A percentile compares a stretch with the other conserved stretches of the same genome.
phyloP scores from a whole-genome alignment of 64 coral and sea anemone genomes.

The Cladopsammia gracilis region DNA sequence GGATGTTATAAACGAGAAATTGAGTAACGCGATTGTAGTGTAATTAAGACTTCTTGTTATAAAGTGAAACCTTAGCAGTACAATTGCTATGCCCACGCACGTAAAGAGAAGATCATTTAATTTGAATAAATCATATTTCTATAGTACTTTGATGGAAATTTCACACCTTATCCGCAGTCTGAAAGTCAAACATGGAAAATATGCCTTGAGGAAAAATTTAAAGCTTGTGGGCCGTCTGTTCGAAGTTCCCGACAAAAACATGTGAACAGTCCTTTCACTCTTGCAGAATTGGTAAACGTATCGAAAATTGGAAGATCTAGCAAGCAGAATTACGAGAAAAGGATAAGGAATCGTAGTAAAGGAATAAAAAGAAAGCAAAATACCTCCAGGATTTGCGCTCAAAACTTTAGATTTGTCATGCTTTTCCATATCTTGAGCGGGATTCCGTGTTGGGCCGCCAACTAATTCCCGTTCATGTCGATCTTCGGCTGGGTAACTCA shows the following conservation, averaged over 20 bases:
- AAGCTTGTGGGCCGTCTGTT: not conserved
- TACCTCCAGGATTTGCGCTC: not conserved
- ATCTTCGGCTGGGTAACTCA: constrained; percentile 47
- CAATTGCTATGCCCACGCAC: not conserved
- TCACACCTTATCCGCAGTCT: not conserved
- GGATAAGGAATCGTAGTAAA: not conserved
- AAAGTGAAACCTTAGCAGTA: not conserved
- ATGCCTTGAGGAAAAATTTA: not conserved
- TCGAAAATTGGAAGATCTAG: not conserved
- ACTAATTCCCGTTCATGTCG: constrained; percentile 44
- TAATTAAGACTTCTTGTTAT: not conserved
- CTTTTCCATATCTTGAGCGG: constrained; percentile 26
- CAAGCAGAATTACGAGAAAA: too few relatives aligned
- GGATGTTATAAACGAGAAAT: too few relatives aligned
- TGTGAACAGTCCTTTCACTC: not conserved
- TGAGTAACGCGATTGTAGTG: not conserved
- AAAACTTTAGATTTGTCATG: constrained; percentile 52
- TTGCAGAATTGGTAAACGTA: not conserved
- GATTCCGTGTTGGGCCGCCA: constrained; percentile 29
- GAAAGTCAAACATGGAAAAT: not conserved
- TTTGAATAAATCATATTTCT: not conserved
- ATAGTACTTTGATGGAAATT: not conserved
- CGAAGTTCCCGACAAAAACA: not conserved
- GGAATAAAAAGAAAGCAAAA: not conserved
- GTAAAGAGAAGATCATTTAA: not conserved